phyloP scores from a whole-genome alignment of 2,888 invertebrate species.

The Eumerus sabulonum region DNA sequence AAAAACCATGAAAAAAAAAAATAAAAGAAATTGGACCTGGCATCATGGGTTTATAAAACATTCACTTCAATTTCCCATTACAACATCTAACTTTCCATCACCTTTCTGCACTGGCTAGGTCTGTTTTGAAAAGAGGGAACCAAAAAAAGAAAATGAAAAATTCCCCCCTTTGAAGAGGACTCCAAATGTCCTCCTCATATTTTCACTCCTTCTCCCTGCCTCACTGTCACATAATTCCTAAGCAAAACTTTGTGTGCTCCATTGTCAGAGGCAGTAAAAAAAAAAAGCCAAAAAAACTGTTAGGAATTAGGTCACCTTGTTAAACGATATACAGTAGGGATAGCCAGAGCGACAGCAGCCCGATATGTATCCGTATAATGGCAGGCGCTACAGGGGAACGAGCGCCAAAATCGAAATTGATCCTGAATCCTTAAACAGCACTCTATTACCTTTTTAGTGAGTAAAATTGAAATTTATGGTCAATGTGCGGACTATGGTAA shows the following conservation, averaged over 20 bases:
- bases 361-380: neutral
- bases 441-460: constrained; percentile 51
- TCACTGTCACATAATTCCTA: constrained; percentile 23
- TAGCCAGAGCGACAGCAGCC: too few relatives aligned
- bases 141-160: too few relatives aligned
- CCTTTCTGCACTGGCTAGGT: too few relatives aligned
- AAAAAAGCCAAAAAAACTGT: constrained; percentile 16
- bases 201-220: neutral
- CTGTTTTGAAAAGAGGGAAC: too few relatives aligned
- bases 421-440: constrained; percentile 62
- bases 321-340: constrained; percentile 15
- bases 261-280: constrained; percentile 17
- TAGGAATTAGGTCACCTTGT: constrained; percentile 24
- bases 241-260: constrained; percentile 32
- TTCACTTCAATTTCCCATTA: too few relatives aligned
- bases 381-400: neutral
- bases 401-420: constrained; percentile 51
- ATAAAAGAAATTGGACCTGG: too few relatives aligned
- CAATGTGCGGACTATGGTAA: constrained; percentile 29
- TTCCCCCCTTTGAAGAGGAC: neutral
- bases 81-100: too few relatives aligned
- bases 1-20: too few relatives aligned
- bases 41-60: too few relatives aligned
- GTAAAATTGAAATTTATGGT: constrained; percentile 56
- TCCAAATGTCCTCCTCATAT: neutral